Base-by-base conservation (phyloP, 2,113 vertebrate species). In the Lophotis ruficrista region DNA sequence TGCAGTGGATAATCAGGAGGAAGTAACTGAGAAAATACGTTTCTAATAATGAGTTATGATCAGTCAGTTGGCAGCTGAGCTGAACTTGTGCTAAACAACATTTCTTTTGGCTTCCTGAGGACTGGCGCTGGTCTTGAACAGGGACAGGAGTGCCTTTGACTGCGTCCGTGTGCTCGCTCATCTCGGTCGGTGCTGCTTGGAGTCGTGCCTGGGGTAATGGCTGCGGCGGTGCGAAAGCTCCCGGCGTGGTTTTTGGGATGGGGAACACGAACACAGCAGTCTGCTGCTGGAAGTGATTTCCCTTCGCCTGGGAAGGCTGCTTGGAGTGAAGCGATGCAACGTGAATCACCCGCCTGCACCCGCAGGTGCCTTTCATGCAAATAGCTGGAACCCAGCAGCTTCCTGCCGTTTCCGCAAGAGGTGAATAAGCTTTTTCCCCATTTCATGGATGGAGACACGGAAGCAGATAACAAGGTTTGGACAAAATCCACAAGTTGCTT, bases 31-130 rank as follows among this genome's bases (percentile, higher is more conserved):
- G 57, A 37, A 81, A 43, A 65, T 8, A 5, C 6, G 2, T 35
- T 78, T 61, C 57, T 72, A 9, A 10, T 58, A 45, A 8, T 18
- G n/a, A 53, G 9, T 31, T 95, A 43, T 58, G 71, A 58, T 37
- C 33, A 31, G 33, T 16, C 41, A 43, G 41, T 15, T 43, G 38
- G 12, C 35, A 60, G 37, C 54, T 51, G 37, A 54, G 58, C 43
- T 82, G 50, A 12, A 33, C 17, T 92, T 48, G 18, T 62, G 31
- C 23, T 41, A 9, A 78, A 16, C 28, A 10, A 2, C 0, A 0
- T 69, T 68, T 17, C 14, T 66, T 77, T 50, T 30, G 45, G 48
- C 37, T 64, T 64, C 54, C 24, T 48, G 35, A 30, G 43, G 31
- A 18, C 7, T 4, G 15, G 6, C 4, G 5, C 54, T 3, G 10